These are phyloP conservation scores for Brachionus manjavacas DNA, from an alignment of 1,140 invertebrate species.

Conservation along the genomic window DNA sequence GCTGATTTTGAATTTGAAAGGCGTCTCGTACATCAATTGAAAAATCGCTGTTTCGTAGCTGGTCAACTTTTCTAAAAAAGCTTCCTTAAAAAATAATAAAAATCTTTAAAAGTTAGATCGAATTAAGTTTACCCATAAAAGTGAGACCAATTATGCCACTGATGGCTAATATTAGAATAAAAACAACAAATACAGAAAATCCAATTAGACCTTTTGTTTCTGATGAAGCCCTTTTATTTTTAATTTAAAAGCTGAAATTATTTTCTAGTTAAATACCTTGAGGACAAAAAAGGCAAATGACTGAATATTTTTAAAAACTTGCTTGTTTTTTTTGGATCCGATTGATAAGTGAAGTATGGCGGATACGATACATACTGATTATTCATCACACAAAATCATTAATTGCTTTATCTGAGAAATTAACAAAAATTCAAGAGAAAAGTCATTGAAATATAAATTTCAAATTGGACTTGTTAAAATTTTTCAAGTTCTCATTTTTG, in stretches of 20 bases:
- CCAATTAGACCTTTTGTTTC: conserved; percentile 5
- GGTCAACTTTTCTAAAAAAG: neutral
- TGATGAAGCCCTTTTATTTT: neutral
- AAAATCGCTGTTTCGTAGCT: neutral
- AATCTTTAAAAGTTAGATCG: neutral
- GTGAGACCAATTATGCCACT: neutral
- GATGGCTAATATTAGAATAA: neutral
- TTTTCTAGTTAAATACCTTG: neutral
- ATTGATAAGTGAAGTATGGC: neutral
- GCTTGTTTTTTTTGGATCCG: neutral
- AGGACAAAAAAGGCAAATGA: neutral
- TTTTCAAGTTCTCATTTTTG: neutral
- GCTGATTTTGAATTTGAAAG: neutral
- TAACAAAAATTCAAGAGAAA: neutral
- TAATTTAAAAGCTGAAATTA: neutral
- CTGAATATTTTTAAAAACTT: neutral
- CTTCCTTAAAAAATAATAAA: neutral
- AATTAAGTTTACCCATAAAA: neutral
- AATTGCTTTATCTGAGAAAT: neutral
- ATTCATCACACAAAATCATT: conserved; percentile 1
- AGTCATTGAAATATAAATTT: neutral
- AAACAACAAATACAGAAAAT: neutral
- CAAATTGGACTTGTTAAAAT: neutral
- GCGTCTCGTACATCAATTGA: conserved; percentile 35
- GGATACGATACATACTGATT: neutral